Evolutionary conservation across 2,888 invertebrate genomes (phyloP), one percentile per base, ranked within the genome.

Genomic region (Diplolepis rosae): DNA sequence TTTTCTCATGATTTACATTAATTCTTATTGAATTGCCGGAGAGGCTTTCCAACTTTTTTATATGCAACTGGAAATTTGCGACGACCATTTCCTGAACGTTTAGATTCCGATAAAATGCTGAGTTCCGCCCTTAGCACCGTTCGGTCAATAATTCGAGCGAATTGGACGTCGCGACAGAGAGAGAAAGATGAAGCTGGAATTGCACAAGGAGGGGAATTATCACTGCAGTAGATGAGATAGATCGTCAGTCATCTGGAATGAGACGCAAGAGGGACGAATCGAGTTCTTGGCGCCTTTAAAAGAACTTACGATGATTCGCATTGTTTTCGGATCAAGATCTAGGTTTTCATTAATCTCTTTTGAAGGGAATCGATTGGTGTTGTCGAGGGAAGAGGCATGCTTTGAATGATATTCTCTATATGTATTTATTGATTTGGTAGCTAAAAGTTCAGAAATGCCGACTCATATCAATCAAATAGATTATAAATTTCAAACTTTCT

Each of bases 261-360:
- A 4, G 9, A 11, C 1, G 52, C 15, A 45, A 45, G 45, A 30
- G 30, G 69, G 24, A 68, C 66, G 73, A 74, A 79, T 76, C 76
- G 76, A 79, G 80, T 80, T 80, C 78, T 74, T 75, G 74, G 68
- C 70, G 74, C 80, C 77, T 79, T 80, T 80, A 76, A 80, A 80
- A 78, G 79, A 79, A 79, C 79, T 80, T 70, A 72, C 73, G 69
- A 72, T 73, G 65, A 42, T 72, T 72, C 79, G 80, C 78, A 79
- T 78, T 78, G 80, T 81, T 82, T 77, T 35, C 71, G 27, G 27
- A 56, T 67, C 66, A 39, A 56, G 56, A 56, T 56, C 18, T 18
- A 32, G 9, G 32, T 72, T 72, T 67, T 67, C n/a, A n/a, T 74
- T 52, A 32, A 24, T 15, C 42, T 52, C 69, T 24, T 56, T n/a